Conservation (phyloP, 2,113 vertebrate genomes). For the Solea solea region DNA sequence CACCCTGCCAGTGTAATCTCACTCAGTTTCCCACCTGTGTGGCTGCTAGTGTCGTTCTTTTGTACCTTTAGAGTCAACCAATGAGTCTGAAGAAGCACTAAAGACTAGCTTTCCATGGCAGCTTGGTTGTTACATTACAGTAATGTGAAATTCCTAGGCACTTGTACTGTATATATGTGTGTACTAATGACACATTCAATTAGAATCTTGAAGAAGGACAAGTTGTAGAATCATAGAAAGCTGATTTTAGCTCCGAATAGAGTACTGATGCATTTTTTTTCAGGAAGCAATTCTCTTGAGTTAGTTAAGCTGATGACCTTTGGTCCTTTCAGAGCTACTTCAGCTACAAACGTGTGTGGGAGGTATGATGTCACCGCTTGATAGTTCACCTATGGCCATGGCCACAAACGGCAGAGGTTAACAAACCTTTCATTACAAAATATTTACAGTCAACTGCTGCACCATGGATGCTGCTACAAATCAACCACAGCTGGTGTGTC, state of each 20-base stretch:
- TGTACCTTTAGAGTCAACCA: slow-evolving; percentile 12
- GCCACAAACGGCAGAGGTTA: background rate
- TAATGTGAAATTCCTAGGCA: too few species aligned
- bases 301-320: slow-evolving; percentile 24
- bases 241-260: too few species aligned
- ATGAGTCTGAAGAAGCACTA: background rate
- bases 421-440: background rate
- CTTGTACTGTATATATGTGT: too few species aligned
- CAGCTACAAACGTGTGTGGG: background rate
- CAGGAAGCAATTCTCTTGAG: background rate
- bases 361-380: slow-evolving; percentile 5
- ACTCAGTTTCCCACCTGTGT: slow-evolving; percentile 2
- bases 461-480: background rate
- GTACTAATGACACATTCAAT: too few species aligned
- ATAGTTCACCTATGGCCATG: slow-evolving; percentile 7
- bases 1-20: slow-evolving; percentile 67
- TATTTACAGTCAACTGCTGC: background rate
- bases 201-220: too few species aligned
- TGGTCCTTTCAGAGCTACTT: slow-evolving; percentile 22
- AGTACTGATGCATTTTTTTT: background rate
- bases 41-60: slow-evolving; percentile 25
- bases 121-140: background rate
- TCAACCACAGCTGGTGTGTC: background rate
- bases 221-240: too few species aligned
- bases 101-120: background rate